Evolutionary conservation across 2,113 vertebrate genomes (phyloP).

Genomic region (Saccopteryx leptura): DNA sequence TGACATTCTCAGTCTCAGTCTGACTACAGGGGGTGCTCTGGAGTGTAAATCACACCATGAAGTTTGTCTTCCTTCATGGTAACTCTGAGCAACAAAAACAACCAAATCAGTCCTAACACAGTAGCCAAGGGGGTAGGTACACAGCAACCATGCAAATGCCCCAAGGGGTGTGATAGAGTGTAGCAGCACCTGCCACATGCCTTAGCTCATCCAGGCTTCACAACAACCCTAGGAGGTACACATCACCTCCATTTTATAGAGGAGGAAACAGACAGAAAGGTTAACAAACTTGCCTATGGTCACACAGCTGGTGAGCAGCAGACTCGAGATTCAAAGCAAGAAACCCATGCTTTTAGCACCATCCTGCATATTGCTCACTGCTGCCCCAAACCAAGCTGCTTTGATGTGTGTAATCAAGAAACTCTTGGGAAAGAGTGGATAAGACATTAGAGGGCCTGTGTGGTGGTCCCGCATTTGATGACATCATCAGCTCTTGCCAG

Average conservation of each 20-base stretch:
- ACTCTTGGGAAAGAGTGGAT: not conserved
- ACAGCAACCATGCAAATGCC: not conserved
- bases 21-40: not conserved
- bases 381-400: not conserved
- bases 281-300: not conserved
- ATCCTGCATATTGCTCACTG: not conserved
- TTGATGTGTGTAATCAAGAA: not conserved
- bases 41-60: not conserved
- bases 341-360: not conserved
- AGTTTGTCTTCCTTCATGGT: not conserved
- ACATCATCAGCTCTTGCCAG: conserved; percentile 48
- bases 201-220: not conserved
- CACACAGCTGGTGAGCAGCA: not conserved
- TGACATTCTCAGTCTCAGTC: not conserved
- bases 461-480: conserved; percentile 24
- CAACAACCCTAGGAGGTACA: not conserved
- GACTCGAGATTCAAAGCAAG: conserved; percentile 8
- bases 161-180: not conserved
- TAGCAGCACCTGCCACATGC: no score
- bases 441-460: conserved; percentile 1
- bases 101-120: not conserved
- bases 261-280: not conserved
- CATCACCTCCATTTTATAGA: not conserved
- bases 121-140: not conserved
- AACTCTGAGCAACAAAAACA: not conserved